Evolutionary conservation across 1,140 invertebrate species (phyloP).

Genomic region (Drosophila suzukii): DNA sequence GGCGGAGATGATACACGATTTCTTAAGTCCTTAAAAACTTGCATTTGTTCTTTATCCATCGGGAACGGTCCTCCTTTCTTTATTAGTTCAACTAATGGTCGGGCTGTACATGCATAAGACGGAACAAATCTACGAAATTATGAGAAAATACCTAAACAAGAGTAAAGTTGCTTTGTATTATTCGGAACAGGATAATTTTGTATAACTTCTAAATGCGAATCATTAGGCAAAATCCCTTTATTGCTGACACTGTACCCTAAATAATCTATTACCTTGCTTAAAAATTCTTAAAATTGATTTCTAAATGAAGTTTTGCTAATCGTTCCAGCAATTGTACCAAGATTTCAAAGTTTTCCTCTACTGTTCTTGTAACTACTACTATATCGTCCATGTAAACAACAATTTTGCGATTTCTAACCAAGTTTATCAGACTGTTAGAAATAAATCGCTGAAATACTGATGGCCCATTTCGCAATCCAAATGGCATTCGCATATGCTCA

Average conservation of each 20-base stretch:
- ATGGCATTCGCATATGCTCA: no score
- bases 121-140: neutral
- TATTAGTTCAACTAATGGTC: no score
- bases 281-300: conserved; percentile 3
- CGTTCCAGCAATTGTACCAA: no score
- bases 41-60: no score
- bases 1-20: no score
- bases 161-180: neutral
- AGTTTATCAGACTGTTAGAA: neutral
- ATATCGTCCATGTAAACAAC: neutral
- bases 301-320: neutral
- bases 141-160: neutral
- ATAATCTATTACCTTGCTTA: neutral
- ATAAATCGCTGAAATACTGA: neutral
- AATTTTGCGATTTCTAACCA: neutral
- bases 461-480: no score
- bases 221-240: neutral
- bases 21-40: no score
- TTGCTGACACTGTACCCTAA: neutral
- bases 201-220: neutral
- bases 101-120: no score
- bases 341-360: neutral
- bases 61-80: neutral
- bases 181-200: neutral
- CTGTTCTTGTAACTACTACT: neutral